A percentile compares a stretch with the other conserved stretches of the same genome.
These are phyloP conservation scores for Epistrophella euchroma DNA, from an alignment of 2,888 invertebrate genomes.

Conservation along the genomic window DNA sequence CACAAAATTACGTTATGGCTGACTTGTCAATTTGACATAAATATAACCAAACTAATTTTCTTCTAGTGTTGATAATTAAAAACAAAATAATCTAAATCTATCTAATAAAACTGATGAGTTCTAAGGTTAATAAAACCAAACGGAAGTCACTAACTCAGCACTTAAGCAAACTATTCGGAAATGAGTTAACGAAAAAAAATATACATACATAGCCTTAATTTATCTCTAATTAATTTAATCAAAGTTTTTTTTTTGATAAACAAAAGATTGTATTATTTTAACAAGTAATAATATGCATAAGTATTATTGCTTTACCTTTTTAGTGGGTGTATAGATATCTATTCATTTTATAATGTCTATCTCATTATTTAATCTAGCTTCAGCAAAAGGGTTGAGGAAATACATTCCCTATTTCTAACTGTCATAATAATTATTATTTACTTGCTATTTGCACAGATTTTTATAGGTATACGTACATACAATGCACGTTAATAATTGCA, in stretches of 20 bases:
- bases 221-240: neutral
- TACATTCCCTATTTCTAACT: neutral
- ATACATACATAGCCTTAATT: neutral
- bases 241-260: neutral
- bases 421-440: conserved; percentile 15
- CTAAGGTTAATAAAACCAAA: neutral
- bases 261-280: neutral
- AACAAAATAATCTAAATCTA: neutral
- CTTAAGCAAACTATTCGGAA: neutral
- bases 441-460: conserved; percentile 3
- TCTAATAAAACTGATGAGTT: neutral
- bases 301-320: neutral
- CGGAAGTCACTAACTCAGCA: neutral
- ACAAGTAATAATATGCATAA: neutral
- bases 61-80: too few relatives aligned
- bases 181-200: neutral
- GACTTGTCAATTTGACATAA: too few relatives aligned
- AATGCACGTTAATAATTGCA: neutral
- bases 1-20: too few relatives aligned
- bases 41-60: too few relatives aligned
- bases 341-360: conserved; percentile 8
- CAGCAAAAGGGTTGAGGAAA: neutral
- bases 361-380: neutral
- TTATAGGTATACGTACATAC: neutral
- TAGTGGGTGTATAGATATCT: neutral